A percentile compares a stretch with the other conserved stretches of the same genome.
These are phyloP conservation scores for Spondyliosoma cantharus DNA, from an alignment of 2,797 vertebrate genomes.

Conservation along the genomic window DNA sequence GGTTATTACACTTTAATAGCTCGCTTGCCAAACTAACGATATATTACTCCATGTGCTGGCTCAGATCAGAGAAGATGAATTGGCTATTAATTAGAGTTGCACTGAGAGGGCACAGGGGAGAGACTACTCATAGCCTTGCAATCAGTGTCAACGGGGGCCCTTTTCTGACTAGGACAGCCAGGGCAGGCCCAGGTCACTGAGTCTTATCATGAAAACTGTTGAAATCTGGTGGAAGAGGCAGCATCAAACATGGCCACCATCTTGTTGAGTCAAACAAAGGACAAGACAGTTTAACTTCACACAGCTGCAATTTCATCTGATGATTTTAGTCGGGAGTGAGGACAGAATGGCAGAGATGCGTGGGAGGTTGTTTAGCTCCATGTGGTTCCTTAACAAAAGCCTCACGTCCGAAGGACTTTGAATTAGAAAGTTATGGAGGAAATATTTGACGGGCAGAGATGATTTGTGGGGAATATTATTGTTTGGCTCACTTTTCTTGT, in stretches of 20 bases:
- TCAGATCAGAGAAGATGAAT: constrained; percentile 91
- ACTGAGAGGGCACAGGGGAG: constrained; percentile 90
- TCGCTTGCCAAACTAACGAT: constrained; percentile 91
- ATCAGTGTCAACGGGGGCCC: constrained; percentile 86
- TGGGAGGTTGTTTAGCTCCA: constrained; percentile 62
- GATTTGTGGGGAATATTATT: constrained; percentile 87
- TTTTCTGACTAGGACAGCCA: constrained; percentile 82
- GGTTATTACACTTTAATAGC: constrained; percentile 92
- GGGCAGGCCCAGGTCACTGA: constrained; percentile 83
- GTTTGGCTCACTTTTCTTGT: constrained; percentile 84
- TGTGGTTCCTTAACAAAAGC: constrained; percentile 80
- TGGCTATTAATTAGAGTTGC: constrained; percentile 92
- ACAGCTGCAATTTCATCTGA: constrained; percentile 63
- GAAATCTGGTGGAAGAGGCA: constrained; percentile 52
- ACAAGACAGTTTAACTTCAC: constrained; percentile 51
- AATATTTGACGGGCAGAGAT: constrained; percentile 84
- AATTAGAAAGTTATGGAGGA: constrained; percentile 85
- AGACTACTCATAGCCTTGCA: constrained; percentile 89
- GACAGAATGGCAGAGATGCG: constrained; percentile 53
- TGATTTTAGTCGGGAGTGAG: constrained; percentile 52
- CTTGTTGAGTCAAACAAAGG: constrained; percentile 69
- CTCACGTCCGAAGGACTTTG: constrained; percentile 83
- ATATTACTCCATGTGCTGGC: constrained; percentile 89
- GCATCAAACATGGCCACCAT: constrained; percentile 67
- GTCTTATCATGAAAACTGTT: constrained; percentile 59